Evolutionary conservation across 1,140 invertebrate genomes (phyloP).

Genomic region (Bombus sibiricus): DNA sequence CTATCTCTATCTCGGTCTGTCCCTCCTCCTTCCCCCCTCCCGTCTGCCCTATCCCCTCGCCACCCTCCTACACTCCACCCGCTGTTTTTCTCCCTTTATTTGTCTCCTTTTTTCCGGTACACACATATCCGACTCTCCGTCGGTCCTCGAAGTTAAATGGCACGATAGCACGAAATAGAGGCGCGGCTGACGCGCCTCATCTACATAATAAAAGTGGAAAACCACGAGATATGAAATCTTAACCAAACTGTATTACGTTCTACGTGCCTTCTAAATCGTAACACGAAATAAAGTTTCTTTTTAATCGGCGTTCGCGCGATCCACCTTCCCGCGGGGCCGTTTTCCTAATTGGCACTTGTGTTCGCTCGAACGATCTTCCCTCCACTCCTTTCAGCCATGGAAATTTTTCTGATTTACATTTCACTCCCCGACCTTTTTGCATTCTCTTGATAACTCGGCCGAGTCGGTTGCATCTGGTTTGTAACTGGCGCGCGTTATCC

Average conservation of each 20-base stretch:
- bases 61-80: no score
- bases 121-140: constrained; percentile 12
- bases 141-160: constrained; percentile 11
- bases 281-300: background rate
- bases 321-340: background rate
- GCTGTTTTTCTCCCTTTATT: background rate
- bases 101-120: background rate
- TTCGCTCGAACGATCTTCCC: background rate
- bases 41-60: background rate
- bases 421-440: background rate
- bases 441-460: background rate
- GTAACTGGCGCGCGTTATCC: background rate
- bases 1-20: constrained; percentile 33
- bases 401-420: constrained; percentile 17
- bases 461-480: background rate
- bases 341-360: constrained; percentile 24
- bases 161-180: constrained; percentile 55
- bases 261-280: constrained; percentile 11
- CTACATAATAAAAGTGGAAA: constrained; percentile 36
- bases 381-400: background rate
- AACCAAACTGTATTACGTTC: background rate
- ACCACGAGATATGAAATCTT: constrained; percentile 30
- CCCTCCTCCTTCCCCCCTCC: no score
- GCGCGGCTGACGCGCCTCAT: constrained; percentile 38
- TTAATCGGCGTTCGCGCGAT: constrained; percentile 10